Percentiles rank a stretch among this genome's conserved stretches.
Evolutionary conservation across 37 sponge, comb jelly and placozoan species (phyloP).

Genomic region (Spongilla lacustris): DNA sequence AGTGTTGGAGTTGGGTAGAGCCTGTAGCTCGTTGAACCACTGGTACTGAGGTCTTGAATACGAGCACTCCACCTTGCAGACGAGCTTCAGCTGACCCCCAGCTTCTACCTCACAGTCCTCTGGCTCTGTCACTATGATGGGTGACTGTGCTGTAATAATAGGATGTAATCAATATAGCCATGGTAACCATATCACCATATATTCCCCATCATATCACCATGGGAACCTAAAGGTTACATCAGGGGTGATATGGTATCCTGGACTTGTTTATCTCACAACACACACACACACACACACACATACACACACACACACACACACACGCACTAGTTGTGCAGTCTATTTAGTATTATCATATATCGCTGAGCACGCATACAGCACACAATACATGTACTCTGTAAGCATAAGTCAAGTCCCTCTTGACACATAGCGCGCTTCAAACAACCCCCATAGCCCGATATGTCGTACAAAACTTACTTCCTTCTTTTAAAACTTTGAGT

Average conservation of each 20-base stretch:
- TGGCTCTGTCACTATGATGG: neutral
- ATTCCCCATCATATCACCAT: too few species aligned
- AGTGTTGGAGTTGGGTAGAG: neutral
- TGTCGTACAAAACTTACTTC: neutral
- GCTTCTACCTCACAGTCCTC: neutral
- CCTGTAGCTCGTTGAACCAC: conserved; percentile 8
- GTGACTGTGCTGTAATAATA: neutral
- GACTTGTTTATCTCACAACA: too few species aligned
- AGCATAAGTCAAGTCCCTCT: neutral
- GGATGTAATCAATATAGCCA: neutral
- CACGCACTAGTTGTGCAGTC: too few species aligned
- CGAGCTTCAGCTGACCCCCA: neutral
- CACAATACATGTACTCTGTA: neutral
- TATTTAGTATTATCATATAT: too few species aligned
- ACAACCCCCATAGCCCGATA: too few species aligned
- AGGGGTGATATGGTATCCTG: too few species aligned
- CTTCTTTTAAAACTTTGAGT: neutral
- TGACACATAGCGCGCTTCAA: too few species aligned
- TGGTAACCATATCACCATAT: too few species aligned
- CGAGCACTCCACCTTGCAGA: neutral
- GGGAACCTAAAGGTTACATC: too few species aligned
- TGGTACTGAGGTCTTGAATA: conserved; percentile 13
- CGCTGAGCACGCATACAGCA: too few species aligned
- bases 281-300: too few species aligned
- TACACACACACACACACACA: too few species aligned